A percentile compares a stretch with the other conserved stretches of the same genome.
phyloP scores from a whole-genome alignment of 2,113 vertebrate genomes.

The Brienomyrus longianalis region DNA sequence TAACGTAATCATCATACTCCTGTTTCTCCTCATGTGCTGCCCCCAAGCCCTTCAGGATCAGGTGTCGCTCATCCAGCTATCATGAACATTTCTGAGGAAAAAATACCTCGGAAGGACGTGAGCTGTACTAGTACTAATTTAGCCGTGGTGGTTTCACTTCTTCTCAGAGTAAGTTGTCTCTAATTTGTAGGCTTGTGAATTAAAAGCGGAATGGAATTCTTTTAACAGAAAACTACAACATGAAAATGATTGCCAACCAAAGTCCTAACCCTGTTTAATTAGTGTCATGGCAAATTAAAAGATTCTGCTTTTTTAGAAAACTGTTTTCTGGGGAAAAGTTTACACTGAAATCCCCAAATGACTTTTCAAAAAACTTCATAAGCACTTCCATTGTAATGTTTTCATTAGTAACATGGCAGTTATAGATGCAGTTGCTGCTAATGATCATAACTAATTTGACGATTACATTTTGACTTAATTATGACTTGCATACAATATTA shows the following conservation, averaged over 20 bases:
- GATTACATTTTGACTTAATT: background rate
- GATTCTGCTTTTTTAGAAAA: constrained; percentile 15
- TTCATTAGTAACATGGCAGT: background rate
- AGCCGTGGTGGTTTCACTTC: constrained; percentile 44
- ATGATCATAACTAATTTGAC: background rate
- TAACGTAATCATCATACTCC: background rate
- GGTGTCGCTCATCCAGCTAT: background rate
- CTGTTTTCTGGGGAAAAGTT: background rate
- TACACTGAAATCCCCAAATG: background rate
- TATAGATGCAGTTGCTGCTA: background rate
- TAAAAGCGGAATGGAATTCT: constrained; percentile 41
- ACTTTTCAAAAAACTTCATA: background rate
- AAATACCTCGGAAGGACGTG: background rate
- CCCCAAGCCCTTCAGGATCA: background rate
- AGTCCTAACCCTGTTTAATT: constrained; percentile 62
- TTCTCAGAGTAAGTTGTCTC: background rate
- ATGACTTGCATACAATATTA: background rate
- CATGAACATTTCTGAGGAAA: background rate
- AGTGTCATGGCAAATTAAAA: constrained; percentile 19
- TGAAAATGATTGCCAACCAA: constrained; percentile 33
- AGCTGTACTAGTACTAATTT: constrained; percentile 33
- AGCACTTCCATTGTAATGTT: background rate
- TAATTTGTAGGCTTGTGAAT: constrained; percentile 24
- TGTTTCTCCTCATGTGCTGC: background rate
- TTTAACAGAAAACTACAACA: constrained; percentile 32